phyloP scores from a whole-genome alignment of 2,797 vertebrate genomes.

The Onychomys arenicola region DNA sequence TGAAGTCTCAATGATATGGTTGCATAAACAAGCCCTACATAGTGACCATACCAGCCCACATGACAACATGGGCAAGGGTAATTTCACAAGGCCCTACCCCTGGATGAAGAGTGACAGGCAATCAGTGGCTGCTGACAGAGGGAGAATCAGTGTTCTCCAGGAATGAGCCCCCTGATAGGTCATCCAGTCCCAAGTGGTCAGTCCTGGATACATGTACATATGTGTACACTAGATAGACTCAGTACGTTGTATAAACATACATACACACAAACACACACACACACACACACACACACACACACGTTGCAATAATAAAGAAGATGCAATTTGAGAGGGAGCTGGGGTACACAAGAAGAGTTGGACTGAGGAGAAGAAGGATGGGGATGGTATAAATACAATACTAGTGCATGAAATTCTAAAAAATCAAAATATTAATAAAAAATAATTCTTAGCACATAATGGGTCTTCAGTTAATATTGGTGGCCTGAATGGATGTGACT shows the following conservation, averaged over 20 bases:
- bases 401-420: background rate
- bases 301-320: background rate
- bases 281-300: background rate
- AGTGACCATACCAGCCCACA: background rate
- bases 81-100: background rate
- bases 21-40: background rate
- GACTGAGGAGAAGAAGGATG: background rate
- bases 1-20: too few relatives aligned
- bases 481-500: background rate
- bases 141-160: background rate
- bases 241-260: background rate
- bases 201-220: background rate
- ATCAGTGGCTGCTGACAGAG: background rate
- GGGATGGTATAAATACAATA: background rate
- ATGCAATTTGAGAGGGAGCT: background rate
- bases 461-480: background rate
- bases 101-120: background rate
- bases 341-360: background rate
- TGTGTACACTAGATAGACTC: background rate
- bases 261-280: background rate
- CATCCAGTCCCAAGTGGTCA: background rate
- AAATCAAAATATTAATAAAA: background rate
- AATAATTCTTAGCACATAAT: conserved; percentile 4
- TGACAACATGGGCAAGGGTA: background rate
- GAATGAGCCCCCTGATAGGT: background rate